Evolutionary conservation across 1,140 invertebrate genomes (phyloP), one percentile per base, ranked within the genome.

Genomic region (Homalodisca vitripennis): DNA sequence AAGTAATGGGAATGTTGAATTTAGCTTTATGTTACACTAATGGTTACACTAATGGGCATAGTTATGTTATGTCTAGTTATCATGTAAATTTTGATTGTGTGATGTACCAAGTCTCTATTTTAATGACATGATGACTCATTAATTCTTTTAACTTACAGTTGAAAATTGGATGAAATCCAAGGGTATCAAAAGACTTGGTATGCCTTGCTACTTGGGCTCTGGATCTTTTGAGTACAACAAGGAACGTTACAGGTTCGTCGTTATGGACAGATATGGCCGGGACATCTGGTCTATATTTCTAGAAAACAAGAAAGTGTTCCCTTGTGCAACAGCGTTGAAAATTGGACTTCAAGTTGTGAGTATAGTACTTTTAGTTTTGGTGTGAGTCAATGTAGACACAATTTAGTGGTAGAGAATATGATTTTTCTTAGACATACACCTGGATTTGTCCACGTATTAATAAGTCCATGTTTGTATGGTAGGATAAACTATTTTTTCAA

Each of bases 261-360:
- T 98, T 0, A 91, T 98, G 85, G 91, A 95, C 67, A 85, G 93
- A 55, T 98, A 93, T 80, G 94, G 94, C n/a, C 87, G 84, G 73
- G 94, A 98, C 81, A 80, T 98, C 6, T 91, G 93, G 83, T 92
- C 90, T 76, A 74, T 94, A 34, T 91, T 94, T 75, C 79, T 88
- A 51, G 83, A 87, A 64, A 87, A 89, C 76, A 86, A 87, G 0
- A 86, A 88, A 70, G 78, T 75, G 6, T 92, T 98, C 78, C 86
- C 89, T 10, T 78, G 86, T 53, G 82, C 85, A 22, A 91, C 91
- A 32, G 90, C 93, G 3, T 93, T 90, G 75, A 87, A 89, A 74
- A 76, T 98, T 72, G 92, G 88, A 27, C 79, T 94, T 70, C 92
- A 97, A 87, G 89, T 98, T 84, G 91, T 95, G 86, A 86, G 85